Evolutionary conservation across 2,888 invertebrate species (phyloP).

Genomic region (Eupeodes latifasciatus): DNA sequence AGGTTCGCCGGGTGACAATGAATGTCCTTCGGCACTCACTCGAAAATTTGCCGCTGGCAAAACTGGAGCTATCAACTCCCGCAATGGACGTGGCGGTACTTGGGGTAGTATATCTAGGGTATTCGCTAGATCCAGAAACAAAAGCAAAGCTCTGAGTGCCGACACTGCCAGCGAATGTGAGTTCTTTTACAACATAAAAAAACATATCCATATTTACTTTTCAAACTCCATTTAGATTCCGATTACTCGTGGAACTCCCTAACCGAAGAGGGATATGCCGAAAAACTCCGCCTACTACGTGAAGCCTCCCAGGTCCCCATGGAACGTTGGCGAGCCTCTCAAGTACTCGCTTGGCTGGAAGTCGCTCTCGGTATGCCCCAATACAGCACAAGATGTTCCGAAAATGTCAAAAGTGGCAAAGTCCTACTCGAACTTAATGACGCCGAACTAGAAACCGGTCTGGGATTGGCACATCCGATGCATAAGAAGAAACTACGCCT

Average conservation of each 20-base stretch:
- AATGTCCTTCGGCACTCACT: slow-evolving; percentile 86
- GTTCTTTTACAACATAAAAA: slow-evolving; percentile 61
- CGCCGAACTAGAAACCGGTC: slow-evolving; percentile 94
- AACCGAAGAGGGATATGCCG: slow-evolving; percentile 83
- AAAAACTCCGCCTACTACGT: slow-evolving; percentile 86
- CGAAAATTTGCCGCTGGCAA: slow-evolving; percentile 82
- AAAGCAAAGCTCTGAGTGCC: slow-evolving; percentile 87
- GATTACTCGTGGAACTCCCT: slow-evolving; percentile 84
- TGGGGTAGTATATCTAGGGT: slow-evolving; percentile 97
- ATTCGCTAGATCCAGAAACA: slow-evolving; percentile 93
- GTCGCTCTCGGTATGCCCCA: slow-evolving; percentile 97
- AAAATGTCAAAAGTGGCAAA: slow-evolving; percentile 98
- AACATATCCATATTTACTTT: too few species aligned
- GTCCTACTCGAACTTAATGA: slow-evolving; percentile 96
- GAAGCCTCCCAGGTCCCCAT: slow-evolving; percentile 94
- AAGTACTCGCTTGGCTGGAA: slow-evolving; percentile 97
- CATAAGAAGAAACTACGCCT: slow-evolving; percentile 96
- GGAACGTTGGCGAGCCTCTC: slow-evolving; percentile 96
- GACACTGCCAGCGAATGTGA: slow-evolving; percentile 86
- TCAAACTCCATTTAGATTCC: slow-evolving; percentile 77
- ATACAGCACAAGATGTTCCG: slow-evolving; percentile 94
- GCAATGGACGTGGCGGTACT: slow-evolving; percentile 89
- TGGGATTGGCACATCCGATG: slow-evolving; percentile 96
- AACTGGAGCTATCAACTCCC: slow-evolving; percentile 83
- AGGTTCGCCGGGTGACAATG: slow-evolving; percentile 90